Evolutionary conservation across 1,140 invertebrate species (phyloP), one percentile per base, ranked within the genome.

Genomic region (Drosophila arawakana): DNA sequence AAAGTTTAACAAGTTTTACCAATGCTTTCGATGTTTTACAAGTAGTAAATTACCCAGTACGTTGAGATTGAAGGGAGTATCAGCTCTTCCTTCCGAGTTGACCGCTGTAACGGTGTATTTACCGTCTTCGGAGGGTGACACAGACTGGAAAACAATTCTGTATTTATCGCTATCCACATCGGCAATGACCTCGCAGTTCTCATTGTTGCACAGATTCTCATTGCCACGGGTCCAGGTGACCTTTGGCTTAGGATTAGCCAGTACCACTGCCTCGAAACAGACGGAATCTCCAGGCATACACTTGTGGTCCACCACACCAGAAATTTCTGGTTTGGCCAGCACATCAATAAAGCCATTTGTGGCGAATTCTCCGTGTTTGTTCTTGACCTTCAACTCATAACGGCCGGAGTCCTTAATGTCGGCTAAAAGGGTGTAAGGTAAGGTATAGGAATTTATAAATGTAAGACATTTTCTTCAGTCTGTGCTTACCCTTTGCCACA

Each of bases 171-270:
- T 86, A 57, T 92, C 92, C 2, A 92, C 79, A 55, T 92, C 92
- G 10, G 92, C 92, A 49, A 92, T 92, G 3, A 92, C 91, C 69
- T 92, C 91, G 21, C 86, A 92, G 70, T 91, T 92, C 54, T 92
- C 90, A 61, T 84, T 91, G 57, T 92, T 92, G 77, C 91, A 91
- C 0, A 92, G 68, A 39, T 92, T 92, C 50, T 91, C 89, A 67
- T 91, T 79, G 59, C 92, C 93, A 81, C 92, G 95, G 0, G 91
- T 91, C 96, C 97, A 98, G 55, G 94, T 94, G 7, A 97, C 94
- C 75, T 95, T 95, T 25, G 97, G 95, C 55, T 95, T 95, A 0
- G 97, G 97, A 92, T 97, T 97, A 7, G 96, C 96, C 61, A 94
- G 94, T 8, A 97, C 95, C 10, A 94, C 93, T 7, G 95, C 95